Conservation (phyloP, 92 coral and sea anemone species). For the Chrysogorgia sp. region DNA sequence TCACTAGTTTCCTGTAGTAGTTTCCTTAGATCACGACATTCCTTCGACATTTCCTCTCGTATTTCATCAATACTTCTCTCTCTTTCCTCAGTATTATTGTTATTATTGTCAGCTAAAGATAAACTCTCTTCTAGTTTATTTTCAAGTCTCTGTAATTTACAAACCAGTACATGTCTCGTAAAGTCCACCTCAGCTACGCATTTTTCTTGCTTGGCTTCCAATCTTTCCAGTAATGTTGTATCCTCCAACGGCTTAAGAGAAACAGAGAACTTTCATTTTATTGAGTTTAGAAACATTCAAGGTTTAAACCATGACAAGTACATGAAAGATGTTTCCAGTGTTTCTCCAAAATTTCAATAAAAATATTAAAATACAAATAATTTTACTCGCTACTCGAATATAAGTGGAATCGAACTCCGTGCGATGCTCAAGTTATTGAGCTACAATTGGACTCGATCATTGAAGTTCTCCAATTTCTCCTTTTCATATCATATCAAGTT, state of each 20-base stretch:
- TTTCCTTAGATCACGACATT: conserved; percentile 76
- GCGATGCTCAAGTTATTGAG: too few species aligned
- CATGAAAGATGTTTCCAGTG: too few species aligned
- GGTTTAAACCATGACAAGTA: too few species aligned
- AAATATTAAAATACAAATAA: too few species aligned
- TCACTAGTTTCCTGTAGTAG: conserved; percentile 69
- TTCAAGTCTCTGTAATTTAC: conserved; percentile 83
- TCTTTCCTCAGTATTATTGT: conserved; percentile 41
- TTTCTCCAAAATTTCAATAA: too few species aligned
- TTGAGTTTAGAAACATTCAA: too few species aligned
- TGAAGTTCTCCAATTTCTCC: too few species aligned
- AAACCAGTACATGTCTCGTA: conserved; percentile 85
- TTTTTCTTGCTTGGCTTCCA: conserved; percentile 94
- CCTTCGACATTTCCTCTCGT: conserved; percentile 72
- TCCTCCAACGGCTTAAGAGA: conserved; percentile 1
- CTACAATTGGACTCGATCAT: too few species aligned
- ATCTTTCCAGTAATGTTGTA: conserved; percentile 65
- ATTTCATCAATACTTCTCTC: conserved; percentile 63
- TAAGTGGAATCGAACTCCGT: too few species aligned
- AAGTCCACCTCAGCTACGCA: conserved; percentile 94
- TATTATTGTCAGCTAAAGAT: conserved; percentile 68
- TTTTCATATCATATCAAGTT: too few species aligned
- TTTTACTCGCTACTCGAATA: too few species aligned
- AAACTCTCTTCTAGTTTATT: conserved; percentile 76
- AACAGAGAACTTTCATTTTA: background rate